These are phyloP conservation scores for Temnothorax longispinosus DNA, from an alignment of 1,140 invertebrate genomes.

Conservation along the genomic window DNA sequence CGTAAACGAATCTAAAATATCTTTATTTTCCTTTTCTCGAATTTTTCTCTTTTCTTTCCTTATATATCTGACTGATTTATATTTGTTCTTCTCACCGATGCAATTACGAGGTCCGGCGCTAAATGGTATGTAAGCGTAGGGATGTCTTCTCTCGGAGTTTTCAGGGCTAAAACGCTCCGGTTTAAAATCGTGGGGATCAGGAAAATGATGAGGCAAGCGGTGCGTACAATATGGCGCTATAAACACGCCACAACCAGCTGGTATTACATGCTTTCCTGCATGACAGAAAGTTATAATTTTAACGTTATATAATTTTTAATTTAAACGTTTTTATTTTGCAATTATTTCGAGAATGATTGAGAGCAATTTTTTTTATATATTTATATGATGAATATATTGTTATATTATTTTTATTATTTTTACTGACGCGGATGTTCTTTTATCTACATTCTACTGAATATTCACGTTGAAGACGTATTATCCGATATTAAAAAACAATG, in stretches of 20 bases:
- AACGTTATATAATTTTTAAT: too few relatives aligned
- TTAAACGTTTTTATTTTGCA: too few relatives aligned
- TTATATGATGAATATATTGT: not conserved
- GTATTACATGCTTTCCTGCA: constrained; percentile 79
- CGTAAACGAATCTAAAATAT: not conserved
- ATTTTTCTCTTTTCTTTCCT: not conserved
- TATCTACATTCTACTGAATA: not conserved
- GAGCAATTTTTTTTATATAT: not conserved
- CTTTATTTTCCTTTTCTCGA: not conserved
- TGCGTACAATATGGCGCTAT: constrained; percentile 88
- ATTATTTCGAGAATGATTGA: constrained; percentile 4
- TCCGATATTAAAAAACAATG: not conserved
- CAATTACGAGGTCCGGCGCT: constrained; percentile 90
- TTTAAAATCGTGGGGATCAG: constrained; percentile 90
- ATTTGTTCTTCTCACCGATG: constrained; percentile 85
- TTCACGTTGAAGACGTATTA: not conserved
- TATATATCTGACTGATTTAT: not conserved
- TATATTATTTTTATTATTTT: not conserved
- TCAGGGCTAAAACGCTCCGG: constrained; percentile 90
- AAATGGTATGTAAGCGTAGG: constrained; percentile 90
- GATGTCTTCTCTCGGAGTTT: constrained; percentile 86
- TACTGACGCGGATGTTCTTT: not conserved
- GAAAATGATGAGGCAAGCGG: constrained; percentile 88
- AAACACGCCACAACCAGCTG: constrained; percentile 82
- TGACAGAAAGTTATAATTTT: not conserved